phyloP scores from a whole-genome alignment of 2,113 vertebrate species.

The Tricholaema leucomelas region DNA sequence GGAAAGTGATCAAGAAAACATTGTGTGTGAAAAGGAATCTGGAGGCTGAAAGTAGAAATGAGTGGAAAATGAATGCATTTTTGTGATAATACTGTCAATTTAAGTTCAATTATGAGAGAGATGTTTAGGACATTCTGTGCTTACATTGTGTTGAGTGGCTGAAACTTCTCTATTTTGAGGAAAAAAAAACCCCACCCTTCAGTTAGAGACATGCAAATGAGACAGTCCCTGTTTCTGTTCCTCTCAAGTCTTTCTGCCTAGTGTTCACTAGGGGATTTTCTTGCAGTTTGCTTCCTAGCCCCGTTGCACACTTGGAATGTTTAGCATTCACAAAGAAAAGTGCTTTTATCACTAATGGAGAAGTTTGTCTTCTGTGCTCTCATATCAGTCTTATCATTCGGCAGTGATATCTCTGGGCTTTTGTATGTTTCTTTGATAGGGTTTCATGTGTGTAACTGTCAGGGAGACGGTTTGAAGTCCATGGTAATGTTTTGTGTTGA shows the following conservation, averaged over 20 bases:
- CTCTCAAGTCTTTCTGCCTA: not conserved
- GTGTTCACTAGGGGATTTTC: not conserved
- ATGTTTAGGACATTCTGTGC: not conserved
- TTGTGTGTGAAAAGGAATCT: not conserved
- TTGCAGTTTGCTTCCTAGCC: not conserved
- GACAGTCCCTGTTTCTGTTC: not conserved
- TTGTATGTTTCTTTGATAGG: not conserved
- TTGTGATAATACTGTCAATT: not conserved
- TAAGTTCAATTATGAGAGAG: not conserved
- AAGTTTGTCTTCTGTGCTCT: not conserved
- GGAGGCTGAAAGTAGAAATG: not conserved
- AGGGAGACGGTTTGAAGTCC: not conserved
- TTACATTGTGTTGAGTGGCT: not conserved
- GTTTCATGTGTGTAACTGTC: not conserved
- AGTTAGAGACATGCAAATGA: constrained; percentile 36
- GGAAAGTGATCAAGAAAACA: not conserved
- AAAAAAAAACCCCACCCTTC: constrained; percentile 1
- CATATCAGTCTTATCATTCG: not conserved
- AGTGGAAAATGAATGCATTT: not conserved
- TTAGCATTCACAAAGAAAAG: not conserved
- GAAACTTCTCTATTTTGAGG: not conserved
- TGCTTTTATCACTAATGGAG: not conserved
- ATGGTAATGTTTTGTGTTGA: not conserved
- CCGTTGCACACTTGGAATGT: not conserved
- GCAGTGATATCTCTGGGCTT: not conserved